Base-by-base conservation (phyloP, 2,797 vertebrate species). In the Sebastiscus albofasciatus region DNA sequence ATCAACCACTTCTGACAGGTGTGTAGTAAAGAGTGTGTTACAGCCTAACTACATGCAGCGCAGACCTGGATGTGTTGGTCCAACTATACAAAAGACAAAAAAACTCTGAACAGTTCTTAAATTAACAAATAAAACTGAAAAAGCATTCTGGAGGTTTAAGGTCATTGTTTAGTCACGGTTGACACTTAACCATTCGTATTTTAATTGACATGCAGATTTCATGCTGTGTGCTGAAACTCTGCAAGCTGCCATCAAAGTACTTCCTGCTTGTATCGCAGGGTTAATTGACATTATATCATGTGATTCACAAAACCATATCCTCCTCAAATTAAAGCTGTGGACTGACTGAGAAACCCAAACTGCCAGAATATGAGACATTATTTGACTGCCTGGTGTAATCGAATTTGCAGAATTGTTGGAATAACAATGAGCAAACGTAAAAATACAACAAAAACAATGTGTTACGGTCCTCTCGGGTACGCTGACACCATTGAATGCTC, bases 1-100 rank as follows among this genome's bases (percentile, higher is more conserved):
- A 73, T 66, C 8, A 55, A 86, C 27, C 39, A 74, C 9, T 79
- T 69, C 68, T 71, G 80, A 76, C 52, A 33, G 11, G 24, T 31
- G 36, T 34, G 33, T 13, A 13, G n/a, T 34, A 29, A 68, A 54
- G 22, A 42, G 33, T 39, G 73, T 14, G 72, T 8, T 5, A 64
- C 27, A 71, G 33, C 58, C 6, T 11, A 22, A 67, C 12, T 64
- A 54, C 26, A 80, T 67, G 65, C 26, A 69, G 5, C 6, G 34
- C 24, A 66, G 18, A 52, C 18, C 22, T 18, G 16, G n/a, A 12
- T 60, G 31, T 58, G 34, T 20, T 75, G 56, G 34, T 79, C 39
- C 14, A 70, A 49, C n/a, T 52, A 9, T 67, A 24, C 58, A 46
- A 7, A 72, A 5, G 1, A 67, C 26, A 3, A 72, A 62, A 8